Evolutionary conservation across 2,113 vertebrate genomes (phyloP), one percentile per base, ranked within the genome.

Genomic region (Phycodurus eques): DNA sequence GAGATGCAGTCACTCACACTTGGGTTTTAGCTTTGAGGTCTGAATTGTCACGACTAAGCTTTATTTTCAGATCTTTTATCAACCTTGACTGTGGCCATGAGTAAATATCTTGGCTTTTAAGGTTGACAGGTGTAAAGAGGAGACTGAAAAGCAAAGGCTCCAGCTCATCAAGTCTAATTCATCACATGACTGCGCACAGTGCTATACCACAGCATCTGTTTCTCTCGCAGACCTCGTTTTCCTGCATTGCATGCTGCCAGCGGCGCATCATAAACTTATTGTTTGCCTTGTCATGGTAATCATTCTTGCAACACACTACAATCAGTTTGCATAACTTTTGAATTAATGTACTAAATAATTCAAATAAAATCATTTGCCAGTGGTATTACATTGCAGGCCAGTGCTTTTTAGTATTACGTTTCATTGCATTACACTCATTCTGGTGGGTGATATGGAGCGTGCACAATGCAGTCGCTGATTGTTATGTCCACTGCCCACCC

Each of bases 391-490:
- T 61, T 70, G 44, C 14, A 56, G 43, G 56, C 65, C 66, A 59
- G 65, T 61, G 31, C 70, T 73, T 78, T 77, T 81, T 67, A 68
- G 43, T 33, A 5, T 70, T 27, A 62, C 62, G 71, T 51, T 77
- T 47, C 47, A 70, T 20, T 73, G 72, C 71, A 66, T 68, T 80
- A 72, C 74, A 70, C 76, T 79, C 56, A 47, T 66, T 65, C 71
- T 70, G 39, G 66, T 76, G 75, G 72, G 66, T 70, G 59, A 44
- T 70, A 74, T 73, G 11, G 17, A 68, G 67, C 68, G 44, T 63
- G 51, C 10, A 53, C 75, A 77, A 35, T 66, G 22, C 51, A 80
- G 19, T 57, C 61, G 57, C 75, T 71, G 77, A 81, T 73, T 85
- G 51, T 44, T 68, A 77, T 67, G 33, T 68, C 67, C 53, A 61